Evolutionary conservation across 2,797 vertebrate genomes (phyloP).

Genomic region (Tangara arthus): DNA sequence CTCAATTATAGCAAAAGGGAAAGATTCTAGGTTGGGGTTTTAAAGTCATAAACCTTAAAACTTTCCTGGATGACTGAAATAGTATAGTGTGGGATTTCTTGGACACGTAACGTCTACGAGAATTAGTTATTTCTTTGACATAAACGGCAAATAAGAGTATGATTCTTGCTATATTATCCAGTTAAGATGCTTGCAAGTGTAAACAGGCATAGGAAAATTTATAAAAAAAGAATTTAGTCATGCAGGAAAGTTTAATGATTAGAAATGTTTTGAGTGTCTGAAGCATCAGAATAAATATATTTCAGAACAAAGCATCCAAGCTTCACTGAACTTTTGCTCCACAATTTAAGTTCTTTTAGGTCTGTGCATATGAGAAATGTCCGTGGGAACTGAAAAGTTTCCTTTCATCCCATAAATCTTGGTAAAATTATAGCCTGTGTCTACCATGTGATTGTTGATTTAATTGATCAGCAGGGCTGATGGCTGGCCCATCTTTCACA

Average conservation of each 20-base stretch:
- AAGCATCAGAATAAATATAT: not conserved
- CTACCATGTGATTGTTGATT: not conserved
- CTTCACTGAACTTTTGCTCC: not conserved
- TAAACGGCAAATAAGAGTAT: not conserved
- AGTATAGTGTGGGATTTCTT: not conserved
- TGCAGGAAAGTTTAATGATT: not conserved
- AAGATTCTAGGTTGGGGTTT: not conserved
- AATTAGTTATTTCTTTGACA: not conserved
- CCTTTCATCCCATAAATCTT: not conserved
- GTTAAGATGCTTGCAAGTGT: not conserved
- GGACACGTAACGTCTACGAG: fast-evolving
- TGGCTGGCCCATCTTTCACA: not conserved
- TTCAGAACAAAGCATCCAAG: not conserved
- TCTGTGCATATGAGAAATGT: not conserved
- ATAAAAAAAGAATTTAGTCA: not conserved
- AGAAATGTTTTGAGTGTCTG: not conserved
- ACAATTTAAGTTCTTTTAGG: not conserved
- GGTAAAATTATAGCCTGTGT: not conserved
- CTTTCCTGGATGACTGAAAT: not conserved
- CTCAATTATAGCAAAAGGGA: not conserved
- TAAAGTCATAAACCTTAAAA: not conserved
- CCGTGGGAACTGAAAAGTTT: not conserved
- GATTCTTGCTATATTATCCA: not conserved
- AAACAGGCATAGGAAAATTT: not conserved
- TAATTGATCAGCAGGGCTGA: not conserved